Conservation (phyloP, 2,888 invertebrate genomes). For the Cordilura impudica region DNA sequence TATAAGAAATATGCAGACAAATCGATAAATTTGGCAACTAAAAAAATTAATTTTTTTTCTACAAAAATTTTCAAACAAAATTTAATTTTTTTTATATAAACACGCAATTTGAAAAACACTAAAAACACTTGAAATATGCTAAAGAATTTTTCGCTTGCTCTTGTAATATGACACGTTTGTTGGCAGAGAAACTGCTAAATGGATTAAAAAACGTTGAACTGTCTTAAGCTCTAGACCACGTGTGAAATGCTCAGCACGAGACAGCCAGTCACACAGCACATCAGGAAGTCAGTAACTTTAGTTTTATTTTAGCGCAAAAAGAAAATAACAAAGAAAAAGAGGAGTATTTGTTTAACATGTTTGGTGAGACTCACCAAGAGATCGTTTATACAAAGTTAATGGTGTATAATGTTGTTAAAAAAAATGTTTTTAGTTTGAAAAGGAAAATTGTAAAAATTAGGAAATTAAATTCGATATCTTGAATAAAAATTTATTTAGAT, state of each 20-base stretch:
- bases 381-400: no score
- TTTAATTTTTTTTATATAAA: neutral
- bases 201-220: constrained; percentile 55
- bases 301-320: neutral
- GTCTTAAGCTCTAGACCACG: constrained; percentile 60
- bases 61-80: neutral
- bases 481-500: no score
- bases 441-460: no score
- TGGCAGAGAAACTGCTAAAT: neutral
- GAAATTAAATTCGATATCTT: no score
- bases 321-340: neutral
- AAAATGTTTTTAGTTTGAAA: no score
- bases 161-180: constrained; percentile 24
- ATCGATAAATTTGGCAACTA: constrained; percentile 56
- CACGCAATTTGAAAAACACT: constrained; percentile 43
- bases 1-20: constrained; percentile 44
- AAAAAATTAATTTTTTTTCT: neutral
- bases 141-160: constrained; percentile 3
- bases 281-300: constrained; percentile 1
- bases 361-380: no score
- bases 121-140: constrained; percentile 28
- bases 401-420: no score
- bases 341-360: no score
- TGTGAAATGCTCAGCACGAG: constrained; percentile 63
- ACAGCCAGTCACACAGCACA: constrained; percentile 25